A percentile compares a stretch with the other conserved stretches of the same genome.
phyloP scores from a whole-genome alignment of 2,113 vertebrate species.

The Sylvia atricapilla region DNA sequence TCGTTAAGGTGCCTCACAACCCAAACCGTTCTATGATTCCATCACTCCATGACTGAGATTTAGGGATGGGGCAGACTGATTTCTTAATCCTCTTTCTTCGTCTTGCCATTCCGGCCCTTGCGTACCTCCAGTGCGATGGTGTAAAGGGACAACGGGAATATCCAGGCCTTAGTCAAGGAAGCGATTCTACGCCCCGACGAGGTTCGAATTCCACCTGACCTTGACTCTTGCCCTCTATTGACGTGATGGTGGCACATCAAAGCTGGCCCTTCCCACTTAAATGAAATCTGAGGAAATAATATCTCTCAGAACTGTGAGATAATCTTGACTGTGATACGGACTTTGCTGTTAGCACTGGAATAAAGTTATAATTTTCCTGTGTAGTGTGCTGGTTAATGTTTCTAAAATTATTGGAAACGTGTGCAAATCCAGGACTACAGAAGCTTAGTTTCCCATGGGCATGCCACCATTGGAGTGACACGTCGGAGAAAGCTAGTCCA shows the following conservation, averaged over 20 bases:
- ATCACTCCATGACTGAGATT: neutral
- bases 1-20: neutral
- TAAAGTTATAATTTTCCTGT: neutral
- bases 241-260: neutral
- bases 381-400: neutral
- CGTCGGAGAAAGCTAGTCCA: neutral
- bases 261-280: neutral
- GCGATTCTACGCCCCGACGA: fast-evolving
- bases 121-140: fast-evolving
- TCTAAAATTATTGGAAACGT: neutral
- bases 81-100: neutral
- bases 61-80: neutral
- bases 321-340: neutral
- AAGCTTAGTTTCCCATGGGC: neutral
- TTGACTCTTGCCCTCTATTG: neutral
- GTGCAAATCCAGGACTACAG: neutral
- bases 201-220: neutral
- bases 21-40: neutral
- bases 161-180: neutral
- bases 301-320: neutral
- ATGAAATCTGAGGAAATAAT: neutral
- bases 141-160: too few species aligned
- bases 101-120: too few species aligned
- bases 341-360: neutral
- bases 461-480: neutral